Conservation (phyloP, 2,888 invertebrate species). For the Pterostichus madidus region DNA sequence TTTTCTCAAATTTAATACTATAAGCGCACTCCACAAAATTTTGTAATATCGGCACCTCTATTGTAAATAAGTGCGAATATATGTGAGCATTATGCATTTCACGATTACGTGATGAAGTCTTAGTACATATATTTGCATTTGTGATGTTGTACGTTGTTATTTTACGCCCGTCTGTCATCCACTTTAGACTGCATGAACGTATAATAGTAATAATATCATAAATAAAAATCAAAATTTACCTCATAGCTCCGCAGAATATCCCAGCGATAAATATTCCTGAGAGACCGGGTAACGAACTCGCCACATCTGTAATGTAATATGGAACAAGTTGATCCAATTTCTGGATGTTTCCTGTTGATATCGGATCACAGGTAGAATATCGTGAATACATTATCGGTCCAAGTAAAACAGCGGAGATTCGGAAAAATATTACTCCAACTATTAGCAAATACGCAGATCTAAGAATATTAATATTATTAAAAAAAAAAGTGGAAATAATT, state of each 20-base stretch:
- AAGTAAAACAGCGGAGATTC: constrained; percentile 69
- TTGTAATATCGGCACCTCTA: too few species aligned
- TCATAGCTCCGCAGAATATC: constrained; percentile 60
- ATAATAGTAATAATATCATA: neutral
- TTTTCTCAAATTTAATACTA: too few species aligned
- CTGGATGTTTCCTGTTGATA: constrained; percentile 68
- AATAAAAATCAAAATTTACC: neutral
- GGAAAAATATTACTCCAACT: constrained; percentile 69
- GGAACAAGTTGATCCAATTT: constrained; percentile 75
- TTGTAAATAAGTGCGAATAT: too few species aligned
- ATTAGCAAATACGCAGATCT: constrained; percentile 64
- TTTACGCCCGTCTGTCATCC: too few species aligned
- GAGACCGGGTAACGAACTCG: constrained; percentile 77
- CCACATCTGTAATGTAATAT: constrained; percentile 79
- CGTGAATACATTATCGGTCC: constrained; percentile 73
- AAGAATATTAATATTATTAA: constrained; percentile 70
- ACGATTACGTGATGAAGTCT: too few species aligned
- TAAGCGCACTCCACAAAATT: too few species aligned
- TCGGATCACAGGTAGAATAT: constrained; percentile 73
- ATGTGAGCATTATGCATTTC: too few species aligned
- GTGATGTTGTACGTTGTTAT: too few species aligned
- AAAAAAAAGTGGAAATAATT: constrained; percentile 26
- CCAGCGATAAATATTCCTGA: constrained; percentile 71
- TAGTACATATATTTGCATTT: too few species aligned
- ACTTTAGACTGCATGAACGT: too few species aligned